Conservation (phyloP, 2,113 vertebrate genomes). For the Neoarius graeffei region DNA sequence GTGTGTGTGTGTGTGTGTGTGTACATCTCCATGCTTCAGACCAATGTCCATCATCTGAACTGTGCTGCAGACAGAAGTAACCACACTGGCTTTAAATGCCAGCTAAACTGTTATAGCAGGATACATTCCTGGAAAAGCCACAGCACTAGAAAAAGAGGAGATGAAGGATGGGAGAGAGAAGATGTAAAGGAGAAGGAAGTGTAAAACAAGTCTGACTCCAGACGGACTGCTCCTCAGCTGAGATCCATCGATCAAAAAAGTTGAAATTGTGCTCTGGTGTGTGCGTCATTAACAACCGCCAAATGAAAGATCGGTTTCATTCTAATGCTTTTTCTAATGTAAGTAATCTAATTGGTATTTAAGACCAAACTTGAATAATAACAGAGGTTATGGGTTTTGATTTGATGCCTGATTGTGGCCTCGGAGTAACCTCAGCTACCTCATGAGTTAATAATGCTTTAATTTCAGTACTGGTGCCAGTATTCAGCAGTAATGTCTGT, state of each 20-base stretch:
- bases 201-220: constrained; percentile 37
- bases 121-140: constrained; percentile 64
- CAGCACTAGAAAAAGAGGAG: constrained; percentile 46
- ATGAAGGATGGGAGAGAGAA: constrained; percentile 42
- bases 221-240: background rate
- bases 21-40: background rate
- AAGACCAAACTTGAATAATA: constrained; percentile 23
- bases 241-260: constrained; percentile 30
- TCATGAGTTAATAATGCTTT: constrained; percentile 18
- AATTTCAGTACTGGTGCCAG: constrained; percentile 30
- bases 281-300: constrained; percentile 28
- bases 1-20: background rate
- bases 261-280: constrained; percentile 20
- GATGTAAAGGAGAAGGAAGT: constrained; percentile 25
- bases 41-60: constrained; percentile 24
- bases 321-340: background rate
- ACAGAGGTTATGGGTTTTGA: background rate
- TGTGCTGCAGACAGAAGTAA: constrained; percentile 46
- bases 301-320: constrained; percentile 23
- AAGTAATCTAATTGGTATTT: constrained; percentile 14
- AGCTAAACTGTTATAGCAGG: constrained; percentile 65
- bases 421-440: constrained; percentile 5
- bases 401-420: constrained; percentile 3
- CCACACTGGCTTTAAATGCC: constrained; percentile 23
- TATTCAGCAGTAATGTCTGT: background rate